These are phyloP conservation scores for Hormaphis cornu DNA, from an alignment of 1,140 invertebrate genomes.

Conservation along the genomic window DNA sequence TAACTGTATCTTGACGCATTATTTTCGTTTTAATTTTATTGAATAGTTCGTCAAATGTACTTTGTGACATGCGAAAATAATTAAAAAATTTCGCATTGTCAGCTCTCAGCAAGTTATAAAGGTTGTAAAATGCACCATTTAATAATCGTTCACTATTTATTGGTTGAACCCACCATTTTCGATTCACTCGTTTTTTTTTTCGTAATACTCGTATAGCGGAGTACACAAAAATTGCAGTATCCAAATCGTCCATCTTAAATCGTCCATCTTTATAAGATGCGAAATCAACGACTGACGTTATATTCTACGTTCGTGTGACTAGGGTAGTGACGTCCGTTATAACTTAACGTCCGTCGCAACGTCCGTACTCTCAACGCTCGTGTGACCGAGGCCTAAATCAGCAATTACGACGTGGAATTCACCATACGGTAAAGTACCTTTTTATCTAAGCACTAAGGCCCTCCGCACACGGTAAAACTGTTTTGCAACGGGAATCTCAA, in stretches of 20 bases:
- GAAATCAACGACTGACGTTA: neutral
- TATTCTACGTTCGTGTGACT: neutral
- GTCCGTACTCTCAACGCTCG: neutral
- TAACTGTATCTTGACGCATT: slow-evolving; percentile 38
- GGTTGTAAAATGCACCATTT: neutral
- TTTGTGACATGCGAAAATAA: neutral
- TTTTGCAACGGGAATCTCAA: too few relatives aligned
- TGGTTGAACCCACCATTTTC: neutral
- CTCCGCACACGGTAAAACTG: too few relatives aligned
- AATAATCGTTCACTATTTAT: slow-evolving; percentile 7
- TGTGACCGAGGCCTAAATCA: neutral
- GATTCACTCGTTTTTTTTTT: neutral
- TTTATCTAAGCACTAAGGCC: too few relatives aligned
- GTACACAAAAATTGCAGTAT: neutral
- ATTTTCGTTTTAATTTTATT: neutral
- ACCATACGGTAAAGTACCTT: too few relatives aligned
- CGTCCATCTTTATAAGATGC: too few relatives aligned
- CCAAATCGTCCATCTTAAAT: neutral
- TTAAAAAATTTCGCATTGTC: neutral
- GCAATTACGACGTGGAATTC: neutral
- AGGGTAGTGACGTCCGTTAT: neutral
- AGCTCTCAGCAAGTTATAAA: neutral
- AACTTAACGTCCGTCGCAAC: neutral
- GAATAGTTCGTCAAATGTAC: neutral
- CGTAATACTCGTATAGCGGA: neutral